Evolutionary conservation across 2,888 invertebrate species (phyloP), one percentile per base, ranked within the genome.

Genomic region (Flexamia atlantica): DNA sequence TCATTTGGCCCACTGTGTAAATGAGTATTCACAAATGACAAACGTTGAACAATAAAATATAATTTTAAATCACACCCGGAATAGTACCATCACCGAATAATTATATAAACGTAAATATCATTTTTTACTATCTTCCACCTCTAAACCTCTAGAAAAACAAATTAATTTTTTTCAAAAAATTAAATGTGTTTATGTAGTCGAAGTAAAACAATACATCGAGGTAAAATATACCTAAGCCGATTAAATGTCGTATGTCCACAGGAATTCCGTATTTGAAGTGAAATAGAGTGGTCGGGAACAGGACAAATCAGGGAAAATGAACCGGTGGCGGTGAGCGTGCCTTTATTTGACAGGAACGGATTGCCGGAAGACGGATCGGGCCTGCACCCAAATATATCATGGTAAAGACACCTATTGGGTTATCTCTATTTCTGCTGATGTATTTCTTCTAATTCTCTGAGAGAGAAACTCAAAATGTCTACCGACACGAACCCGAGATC

Each of bases 371-470:
- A 79, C 57, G 79, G 79, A 79, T 79, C 57, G 79, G 28, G 32
- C 50, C 57, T 32, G 79, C 32, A 20, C 57, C 50, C 82, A 72
- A 53, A 82, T 82, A 72, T 57, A 72, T 82, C 82, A 82, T 72
- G 74, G 70, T 72, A 82, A 82, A 50, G 82, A 82, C 82, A 72
- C 57, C 32, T 82, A 82, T 82, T 82, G 82, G 82, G 68, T 70
- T 82, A 82, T 70, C 70, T 57, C 82, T 82, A 72, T 82, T 82
- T 50, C 82, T 70, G 50, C 46, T 82, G 82, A 82, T 57, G 72
- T 82, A 82, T 82, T 82, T 82, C 82, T 82, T 82, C 82, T 82
- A 82, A 82, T 68, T 50, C 68, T 25, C 68, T 20, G 79, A 57
- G 57, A 79, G 79, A 79, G 30, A 79, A 36, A 20, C 57, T 50